Evolutionary conservation across 1,140 invertebrate species (phyloP).

Genomic region (Bombus confusus): DNA sequence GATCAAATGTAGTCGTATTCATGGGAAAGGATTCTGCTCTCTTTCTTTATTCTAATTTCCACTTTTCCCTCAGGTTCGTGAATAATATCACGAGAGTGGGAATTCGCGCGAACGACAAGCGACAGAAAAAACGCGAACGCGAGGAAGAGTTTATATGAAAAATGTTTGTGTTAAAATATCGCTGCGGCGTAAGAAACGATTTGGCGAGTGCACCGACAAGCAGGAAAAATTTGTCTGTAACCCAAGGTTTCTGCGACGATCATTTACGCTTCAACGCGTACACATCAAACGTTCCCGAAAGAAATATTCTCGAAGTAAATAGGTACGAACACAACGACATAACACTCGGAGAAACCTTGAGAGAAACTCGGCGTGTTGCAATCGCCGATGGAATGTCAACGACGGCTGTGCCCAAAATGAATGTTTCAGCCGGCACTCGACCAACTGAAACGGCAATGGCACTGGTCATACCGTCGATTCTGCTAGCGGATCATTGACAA

Average conservation of each 20-base stretch:
- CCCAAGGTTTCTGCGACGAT: not conserved
- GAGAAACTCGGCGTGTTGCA: not conserved
- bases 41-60: not conserved
- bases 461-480: constrained; percentile 1
- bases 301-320: not conserved
- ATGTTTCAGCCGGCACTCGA: not conserved
- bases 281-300: not conserved
- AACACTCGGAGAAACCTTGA: not conserved
- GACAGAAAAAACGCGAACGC: not conserved
- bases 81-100: not conserved
- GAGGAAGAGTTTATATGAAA: not conserved
- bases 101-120: not conserved
- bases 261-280: no score
- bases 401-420: not conserved
- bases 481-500: constrained; percentile 21
- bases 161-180: not conserved
- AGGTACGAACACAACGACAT: not conserved
- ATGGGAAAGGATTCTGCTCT: not conserved
- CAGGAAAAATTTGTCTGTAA: not conserved
- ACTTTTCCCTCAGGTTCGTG: not conserved
- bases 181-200: not conserved
- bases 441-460: not conserved
- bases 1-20: not conserved
- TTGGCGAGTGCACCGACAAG: not conserved
- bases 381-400: constrained; percentile 10